Base-by-base conservation (phyloP, 2,888 invertebrate species). In the Pollenia amentaria region DNA sequence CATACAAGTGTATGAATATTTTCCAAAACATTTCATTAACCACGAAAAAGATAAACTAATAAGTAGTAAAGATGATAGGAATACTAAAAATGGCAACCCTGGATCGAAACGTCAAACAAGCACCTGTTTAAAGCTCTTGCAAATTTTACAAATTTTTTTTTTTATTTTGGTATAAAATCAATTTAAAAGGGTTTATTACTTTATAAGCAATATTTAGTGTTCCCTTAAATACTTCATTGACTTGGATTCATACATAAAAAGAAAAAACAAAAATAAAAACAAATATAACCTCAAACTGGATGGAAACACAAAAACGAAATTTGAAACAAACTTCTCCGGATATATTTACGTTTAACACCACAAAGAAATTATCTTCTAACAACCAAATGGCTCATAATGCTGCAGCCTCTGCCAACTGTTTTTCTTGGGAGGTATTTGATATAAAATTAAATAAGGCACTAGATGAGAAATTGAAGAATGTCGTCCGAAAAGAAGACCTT, bases 311-410 rank as follows among this genome's bases (percentile, higher is more conserved):
- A 48, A 48, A 48, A 48, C 48, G 48, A 48, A 48, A 48, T 48
- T 48, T 48, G 6, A 48, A 62, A n/a, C 60, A 62, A 62, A 40
- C 60, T 62, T 62, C 60, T 40, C 60, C 60, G 60, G 60, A 62
- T n/a, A 38, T 40, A 29, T 62, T 62, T n/a, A 38, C 10, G n/a
- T 40, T 12, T 38, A 38, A 38, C 11, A 38, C 60, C 7, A 40
- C 60, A 18, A 62, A 38, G 14, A 21, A 21, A 21, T 21, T 21
- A 21, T 21, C 21, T 21, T 21, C 21, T 21, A 21, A 21, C 21
- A 21, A 11, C 11, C 21, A 62, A 14, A 40, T 62, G 21, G 2
- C n/a, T 62, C 60, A 14, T 57, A 57, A 57, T 12, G 38, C 60
- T 62, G 1, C 21, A 21, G 21, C 2, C 21, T 21, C 21, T 21